These are phyloP conservation scores for Acrobasis suavella DNA, from an alignment of 2,888 invertebrate species.

Conservation along the genomic window DNA sequence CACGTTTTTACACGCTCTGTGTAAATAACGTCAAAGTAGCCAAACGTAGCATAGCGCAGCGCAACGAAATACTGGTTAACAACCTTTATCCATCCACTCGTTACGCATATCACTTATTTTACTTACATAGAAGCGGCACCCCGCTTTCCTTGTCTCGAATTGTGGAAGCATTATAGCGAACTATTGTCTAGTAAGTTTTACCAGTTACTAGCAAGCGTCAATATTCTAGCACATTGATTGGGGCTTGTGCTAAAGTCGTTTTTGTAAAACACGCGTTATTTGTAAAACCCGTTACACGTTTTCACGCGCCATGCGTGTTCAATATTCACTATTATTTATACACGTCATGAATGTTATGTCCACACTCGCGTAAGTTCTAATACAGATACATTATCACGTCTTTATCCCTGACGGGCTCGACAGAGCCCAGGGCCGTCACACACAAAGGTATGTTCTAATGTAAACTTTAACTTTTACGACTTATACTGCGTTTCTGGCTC, in stretches of 20 bases:
- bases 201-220: slow-evolving; percentile 21
- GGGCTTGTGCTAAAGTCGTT: neutral
- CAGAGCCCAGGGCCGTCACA: too few species aligned
- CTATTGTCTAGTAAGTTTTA: slow-evolving; percentile 25
- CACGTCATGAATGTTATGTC: too few species aligned
- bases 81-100: slow-evolving; percentile 40
- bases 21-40: neutral
- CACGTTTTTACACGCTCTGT: neutral
- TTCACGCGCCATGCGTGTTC: too few species aligned
- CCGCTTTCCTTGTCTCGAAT: slow-evolving; percentile 37
- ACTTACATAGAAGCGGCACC: slow-evolving; percentile 35
- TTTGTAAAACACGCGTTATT: too few species aligned
- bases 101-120: slow-evolving; percentile 47
- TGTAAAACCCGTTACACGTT: too few species aligned
- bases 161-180: slow-evolving; percentile 37
- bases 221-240: neutral
- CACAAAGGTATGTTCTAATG: too few species aligned
- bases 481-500: neutral
- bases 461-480: too few species aligned
- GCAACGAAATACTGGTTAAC: neutral
- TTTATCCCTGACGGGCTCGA: too few species aligned
- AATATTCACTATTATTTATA: too few species aligned
- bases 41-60: neutral
- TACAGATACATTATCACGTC: too few species aligned
- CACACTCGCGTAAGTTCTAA: too few species aligned